These are phyloP conservation scores for Strongylocentrotus purpuratus DNA, from an alignment of 35 echinoderm and acorn worm species.

Conservation along the genomic window DNA sequence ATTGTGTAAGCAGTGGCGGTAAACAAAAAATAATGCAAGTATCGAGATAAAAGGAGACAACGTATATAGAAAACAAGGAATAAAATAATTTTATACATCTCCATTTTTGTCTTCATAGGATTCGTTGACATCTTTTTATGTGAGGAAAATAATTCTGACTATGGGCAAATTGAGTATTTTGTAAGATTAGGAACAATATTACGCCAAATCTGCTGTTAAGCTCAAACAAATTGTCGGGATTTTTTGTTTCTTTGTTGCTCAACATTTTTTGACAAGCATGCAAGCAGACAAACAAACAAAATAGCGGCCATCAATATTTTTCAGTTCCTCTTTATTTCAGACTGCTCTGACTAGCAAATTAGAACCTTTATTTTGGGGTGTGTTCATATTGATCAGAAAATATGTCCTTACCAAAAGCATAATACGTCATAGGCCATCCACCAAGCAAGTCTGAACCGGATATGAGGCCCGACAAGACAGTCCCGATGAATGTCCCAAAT, in stretches of 20 bases:
- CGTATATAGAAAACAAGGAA: background rate
- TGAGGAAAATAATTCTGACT: no score
- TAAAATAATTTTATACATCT: background rate
- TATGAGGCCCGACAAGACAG: background rate
- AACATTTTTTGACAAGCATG: no score
- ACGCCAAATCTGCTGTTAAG: no score
- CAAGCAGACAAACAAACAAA: no score
- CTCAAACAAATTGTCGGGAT: no score
- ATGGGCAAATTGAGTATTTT: no score
- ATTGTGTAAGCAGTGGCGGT: background rate
- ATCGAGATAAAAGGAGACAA: background rate
- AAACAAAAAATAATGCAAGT: background rate
- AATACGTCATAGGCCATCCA: constrained; percentile 17
- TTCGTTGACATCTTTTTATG: background rate
- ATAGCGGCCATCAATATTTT: no score
- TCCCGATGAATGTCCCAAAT: constrained; percentile 21
- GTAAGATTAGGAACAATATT: no score
- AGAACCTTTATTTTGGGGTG: background rate
- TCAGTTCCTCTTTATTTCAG: no score
- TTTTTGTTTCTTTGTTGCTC: no score
- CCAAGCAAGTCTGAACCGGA: background rate
- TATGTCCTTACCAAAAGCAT: background rate
- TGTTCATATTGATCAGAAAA: background rate
- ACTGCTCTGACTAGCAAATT: no score
- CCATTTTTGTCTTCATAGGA: background rate